phyloP scores from a whole-genome alignment of 2,113 vertebrate genomes.

The Anarhynchus alexandrinus region DNA sequence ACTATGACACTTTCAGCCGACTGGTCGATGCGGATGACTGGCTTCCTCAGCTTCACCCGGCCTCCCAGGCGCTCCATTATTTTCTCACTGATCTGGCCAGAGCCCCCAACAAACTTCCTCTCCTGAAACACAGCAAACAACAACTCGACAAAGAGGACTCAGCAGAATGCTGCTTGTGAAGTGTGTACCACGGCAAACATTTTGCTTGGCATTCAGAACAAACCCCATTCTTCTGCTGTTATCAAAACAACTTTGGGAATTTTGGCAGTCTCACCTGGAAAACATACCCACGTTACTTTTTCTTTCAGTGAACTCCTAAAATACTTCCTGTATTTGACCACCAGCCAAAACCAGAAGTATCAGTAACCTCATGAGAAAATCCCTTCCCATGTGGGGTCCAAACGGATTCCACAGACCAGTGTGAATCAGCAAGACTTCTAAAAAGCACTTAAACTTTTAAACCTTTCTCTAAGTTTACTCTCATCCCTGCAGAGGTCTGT shows the following conservation, averaged over 20 bases:
- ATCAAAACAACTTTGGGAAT: neutral
- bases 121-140: slow-evolving; percentile 75
- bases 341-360: neutral
- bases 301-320: neutral
- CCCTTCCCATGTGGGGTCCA: no score
- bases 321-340: neutral
- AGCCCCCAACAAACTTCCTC: slow-evolving; percentile 92
- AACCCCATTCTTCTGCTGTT: neutral
- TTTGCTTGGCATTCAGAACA: neutral
- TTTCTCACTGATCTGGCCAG: slow-evolving; percentile 89
- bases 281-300: fast-evolving
- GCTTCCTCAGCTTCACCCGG: slow-evolving; percentile 83
- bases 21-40: slow-evolving; percentile 87
- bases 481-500: neutral
- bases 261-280: neutral
- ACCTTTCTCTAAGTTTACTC: neutral
- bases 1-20: slow-evolving; percentile 79
- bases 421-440: no score
- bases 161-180: neutral
- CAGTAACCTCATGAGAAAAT: neutral
- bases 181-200: fast-evolving
- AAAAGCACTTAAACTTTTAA: neutral
- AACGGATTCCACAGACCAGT: no score
- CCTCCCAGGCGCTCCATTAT: slow-evolving; percentile 84
- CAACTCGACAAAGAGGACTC: neutral